phyloP scores from a whole-genome alignment of 2,797 vertebrate genomes.

The Poeciliopsis gracilis region DNA sequence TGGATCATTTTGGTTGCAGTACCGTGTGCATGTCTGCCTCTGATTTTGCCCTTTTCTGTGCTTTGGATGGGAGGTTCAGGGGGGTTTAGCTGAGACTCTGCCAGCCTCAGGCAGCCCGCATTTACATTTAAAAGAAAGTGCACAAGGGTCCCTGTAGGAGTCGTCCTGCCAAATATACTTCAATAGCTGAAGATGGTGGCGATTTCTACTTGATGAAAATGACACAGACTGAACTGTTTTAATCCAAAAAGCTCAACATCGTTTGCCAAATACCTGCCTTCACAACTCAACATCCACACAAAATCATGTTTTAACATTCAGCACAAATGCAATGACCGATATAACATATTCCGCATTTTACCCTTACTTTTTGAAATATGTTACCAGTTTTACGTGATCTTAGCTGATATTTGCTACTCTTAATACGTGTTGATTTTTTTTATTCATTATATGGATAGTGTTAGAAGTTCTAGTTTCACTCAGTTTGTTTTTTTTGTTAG shows the following conservation, averaged over 20 bases:
- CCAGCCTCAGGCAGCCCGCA: conserved; percentile 4
- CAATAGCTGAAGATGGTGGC: conserved; percentile 2
- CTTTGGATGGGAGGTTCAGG: not conserved
- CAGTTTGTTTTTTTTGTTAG: not conserved
- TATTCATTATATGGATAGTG: not conserved
- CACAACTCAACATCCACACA: not conserved
- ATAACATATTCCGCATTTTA: not conserved
- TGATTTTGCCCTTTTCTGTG: conserved; percentile 6
- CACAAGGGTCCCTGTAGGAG: not conserved
- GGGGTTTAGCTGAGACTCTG: conserved; percentile 1
- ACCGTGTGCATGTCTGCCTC: not conserved
- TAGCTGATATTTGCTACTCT: not conserved
- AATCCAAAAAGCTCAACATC: conserved; percentile 1
- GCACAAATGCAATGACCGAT: not conserved
- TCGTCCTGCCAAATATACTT: not conserved
- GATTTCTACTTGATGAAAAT: not conserved
- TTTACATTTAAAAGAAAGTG: conserved; percentile 7
- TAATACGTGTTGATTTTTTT: not conserved
- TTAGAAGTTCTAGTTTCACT: not conserved
- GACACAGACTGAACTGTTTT: conserved; percentile 2
- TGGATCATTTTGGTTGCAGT: not conserved
- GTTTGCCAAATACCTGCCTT: not conserved
- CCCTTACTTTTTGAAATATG: not conserved
- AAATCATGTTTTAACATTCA: not conserved
- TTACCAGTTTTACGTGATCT: not conserved